A percentile compares a stretch with the other conserved stretches of the same genome.
Evolutionary conservation across 2,797 vertebrate genomes (phyloP).

Genomic region (Cephalopachus bancanus): DNA sequence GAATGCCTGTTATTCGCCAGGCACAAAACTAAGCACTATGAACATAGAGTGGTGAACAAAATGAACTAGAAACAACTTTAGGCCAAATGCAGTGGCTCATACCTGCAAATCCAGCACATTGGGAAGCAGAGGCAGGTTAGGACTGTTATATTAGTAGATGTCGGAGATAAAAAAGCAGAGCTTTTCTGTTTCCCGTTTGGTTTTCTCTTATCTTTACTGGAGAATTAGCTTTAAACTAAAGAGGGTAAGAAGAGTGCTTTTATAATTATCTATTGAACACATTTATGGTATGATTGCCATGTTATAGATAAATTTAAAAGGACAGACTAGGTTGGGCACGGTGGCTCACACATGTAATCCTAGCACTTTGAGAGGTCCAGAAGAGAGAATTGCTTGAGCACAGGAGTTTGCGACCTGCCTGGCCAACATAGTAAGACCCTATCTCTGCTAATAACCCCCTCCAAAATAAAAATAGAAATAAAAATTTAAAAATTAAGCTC

Average conservation of each 20-base stretch:
- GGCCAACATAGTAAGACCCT: too few relatives aligned
- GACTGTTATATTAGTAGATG: not conserved
- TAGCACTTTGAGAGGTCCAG: too few relatives aligned
- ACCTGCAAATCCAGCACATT: too few relatives aligned
- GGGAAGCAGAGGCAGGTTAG: not conserved
- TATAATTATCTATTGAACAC: not conserved
- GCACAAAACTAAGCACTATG: not conserved
- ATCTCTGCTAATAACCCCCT: too few relatives aligned
- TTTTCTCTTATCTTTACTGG: conserved; percentile 16
- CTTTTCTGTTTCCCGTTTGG: not conserved
- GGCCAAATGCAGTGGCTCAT: too few relatives aligned
- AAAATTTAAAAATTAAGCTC: too few relatives aligned
- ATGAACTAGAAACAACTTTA: not conserved
- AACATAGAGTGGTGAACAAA: not conserved
- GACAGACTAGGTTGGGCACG: not conserved
- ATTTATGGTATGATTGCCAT: not conserved
- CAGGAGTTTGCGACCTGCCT: too few relatives aligned
- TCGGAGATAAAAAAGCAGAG: not conserved
- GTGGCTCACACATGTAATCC: too few relatives aligned
- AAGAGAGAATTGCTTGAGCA: too few relatives aligned
- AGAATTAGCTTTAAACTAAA: not conserved
- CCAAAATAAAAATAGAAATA: too few relatives aligned
- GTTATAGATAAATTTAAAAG: conserved; percentile 19
- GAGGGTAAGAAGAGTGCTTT: not conserved
- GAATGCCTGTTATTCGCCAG: not conserved